Conservation (phyloP, 1,140 invertebrate species). For the Lordiphosa mommai region DNA sequence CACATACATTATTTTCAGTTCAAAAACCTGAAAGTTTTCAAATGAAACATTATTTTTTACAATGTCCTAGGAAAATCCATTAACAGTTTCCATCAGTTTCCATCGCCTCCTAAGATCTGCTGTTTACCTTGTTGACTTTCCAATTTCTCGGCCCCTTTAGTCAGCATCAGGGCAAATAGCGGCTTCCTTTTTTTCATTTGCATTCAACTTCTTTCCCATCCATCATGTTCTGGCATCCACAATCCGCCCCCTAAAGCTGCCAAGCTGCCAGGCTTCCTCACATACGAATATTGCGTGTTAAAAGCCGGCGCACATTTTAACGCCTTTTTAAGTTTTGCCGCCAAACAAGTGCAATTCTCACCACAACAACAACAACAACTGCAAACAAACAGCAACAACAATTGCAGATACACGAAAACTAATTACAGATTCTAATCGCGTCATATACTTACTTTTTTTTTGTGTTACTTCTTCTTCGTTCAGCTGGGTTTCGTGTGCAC, state of each 20-base stretch:
- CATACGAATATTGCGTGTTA: constrained; percentile 57
- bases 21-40: too few species aligned
- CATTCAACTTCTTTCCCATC: constrained; percentile 50
- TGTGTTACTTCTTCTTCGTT: constrained; percentile 21
- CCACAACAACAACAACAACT: constrained; percentile 9
- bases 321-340: constrained; percentile 76
- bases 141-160: constrained; percentile 18
- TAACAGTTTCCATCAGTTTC: too few species aligned
- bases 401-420: constrained; percentile 78
- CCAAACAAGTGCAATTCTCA: constrained; percentile 75
- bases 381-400: constrained; percentile 43
- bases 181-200: constrained; percentile 35
- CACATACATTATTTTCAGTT: too few species aligned
- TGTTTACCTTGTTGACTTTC: constrained; percentile 28
- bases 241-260: constrained; percentile 30
- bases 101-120: background rate
- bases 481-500: constrained; percentile 57
- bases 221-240: constrained; percentile 36
- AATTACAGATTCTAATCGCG: constrained; percentile 79
- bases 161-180: constrained; percentile 30
- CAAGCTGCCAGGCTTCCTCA: constrained; percentile 27
- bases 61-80: too few species aligned
- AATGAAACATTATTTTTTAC: too few species aligned
- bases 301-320: constrained; percentile 70
- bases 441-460: constrained; percentile 49